These are phyloP conservation scores for Acanthornis magna DNA, from an alignment of 2,797 vertebrate genomes.

Conservation along the genomic window DNA sequence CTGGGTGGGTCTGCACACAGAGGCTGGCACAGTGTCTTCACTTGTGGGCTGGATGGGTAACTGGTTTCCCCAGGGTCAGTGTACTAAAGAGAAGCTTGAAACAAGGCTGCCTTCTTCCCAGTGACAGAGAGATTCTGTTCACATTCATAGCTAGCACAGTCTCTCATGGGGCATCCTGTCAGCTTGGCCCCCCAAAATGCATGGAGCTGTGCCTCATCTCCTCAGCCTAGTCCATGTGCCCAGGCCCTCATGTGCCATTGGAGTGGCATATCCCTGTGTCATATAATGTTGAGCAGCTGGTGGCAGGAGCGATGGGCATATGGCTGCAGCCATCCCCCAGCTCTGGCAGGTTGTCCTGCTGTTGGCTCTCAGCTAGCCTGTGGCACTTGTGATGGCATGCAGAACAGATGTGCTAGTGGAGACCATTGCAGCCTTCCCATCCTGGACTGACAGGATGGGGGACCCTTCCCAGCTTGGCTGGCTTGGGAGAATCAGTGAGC, in stretches of 20 bases:
- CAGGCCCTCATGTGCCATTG: fast-evolving
- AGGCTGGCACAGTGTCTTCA: not conserved
- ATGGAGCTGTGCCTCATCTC: not conserved
- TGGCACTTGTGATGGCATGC: not conserved
- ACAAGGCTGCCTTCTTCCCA: not conserved
- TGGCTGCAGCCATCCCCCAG: not conserved
- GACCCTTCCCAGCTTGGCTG: not conserved
- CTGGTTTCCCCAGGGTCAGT: not conserved
- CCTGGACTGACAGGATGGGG: not conserved
- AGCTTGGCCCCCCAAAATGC: not conserved
- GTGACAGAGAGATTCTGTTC: not conserved
- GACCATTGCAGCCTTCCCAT: not conserved
- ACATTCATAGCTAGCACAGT: not conserved
- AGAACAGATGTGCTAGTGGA: not conserved
- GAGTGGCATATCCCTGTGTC: not conserved
- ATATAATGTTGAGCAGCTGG: not conserved
- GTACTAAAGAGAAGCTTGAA: not conserved
- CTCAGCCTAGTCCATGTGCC: not conserved
- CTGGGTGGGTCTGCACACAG: not conserved
- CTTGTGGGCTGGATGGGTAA: not conserved
- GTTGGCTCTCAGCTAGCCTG: not conserved
- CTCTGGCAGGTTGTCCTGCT: not conserved
- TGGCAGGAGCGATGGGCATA: not conserved
- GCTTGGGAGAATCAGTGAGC: not conserved
- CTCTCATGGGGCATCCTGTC: not conserved